A percentile compares a stretch with the other conserved stretches of the same genome.
Conservation (phyloP, 1,140 invertebrate genomes). For the Anthonomus grandis region DNA sequence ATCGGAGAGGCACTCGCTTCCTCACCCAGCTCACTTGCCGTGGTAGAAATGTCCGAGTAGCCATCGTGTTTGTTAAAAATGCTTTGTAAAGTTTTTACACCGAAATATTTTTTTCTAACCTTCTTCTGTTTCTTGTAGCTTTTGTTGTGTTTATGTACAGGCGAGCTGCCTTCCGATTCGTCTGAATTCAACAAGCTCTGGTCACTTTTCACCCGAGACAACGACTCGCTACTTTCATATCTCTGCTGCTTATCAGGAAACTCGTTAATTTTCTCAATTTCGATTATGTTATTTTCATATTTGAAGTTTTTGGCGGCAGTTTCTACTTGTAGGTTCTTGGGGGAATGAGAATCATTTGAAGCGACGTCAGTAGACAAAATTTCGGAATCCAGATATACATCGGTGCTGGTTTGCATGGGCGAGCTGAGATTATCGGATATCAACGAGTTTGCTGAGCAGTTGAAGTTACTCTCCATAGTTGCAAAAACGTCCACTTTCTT, state of each 20-base stretch:
- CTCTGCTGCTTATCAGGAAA: conserved; percentile 22
- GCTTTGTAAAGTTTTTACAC: conserved; percentile 50
- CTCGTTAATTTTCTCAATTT: conserved; percentile 15
- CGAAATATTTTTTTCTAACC: conserved; percentile 47
- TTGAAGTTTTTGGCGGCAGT: conserved; percentile 14
- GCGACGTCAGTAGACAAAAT: conserved; percentile 45
- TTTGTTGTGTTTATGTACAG: conserved; percentile 39
- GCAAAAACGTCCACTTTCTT: conserved; percentile 39
- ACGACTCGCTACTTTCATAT: conserved; percentile 41
- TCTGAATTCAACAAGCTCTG: conserved; percentile 46
- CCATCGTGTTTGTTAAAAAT: conserved; percentile 48
- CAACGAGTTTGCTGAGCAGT: conserved; percentile 46
- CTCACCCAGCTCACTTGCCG: conserved; percentile 43
- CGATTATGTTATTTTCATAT: conserved; percentile 21
- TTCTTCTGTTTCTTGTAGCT: conserved; percentile 46
- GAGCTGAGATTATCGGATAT: conserved; percentile 48
- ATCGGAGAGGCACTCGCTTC: conserved; percentile 17
- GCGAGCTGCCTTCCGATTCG: conserved; percentile 44
- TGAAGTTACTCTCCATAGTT: conserved; percentile 41
- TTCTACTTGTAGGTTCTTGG: conserved; percentile 39
- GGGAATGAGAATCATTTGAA: conserved; percentile 47
- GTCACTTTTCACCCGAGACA: conserved; percentile 46
- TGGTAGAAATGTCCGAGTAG: conserved; percentile 48
- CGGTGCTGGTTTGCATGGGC: conserved; percentile 49
- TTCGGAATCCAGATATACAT: conserved; percentile 47